phyloP scores from a whole-genome alignment of 2,888 invertebrate species.

The Acanthosepion esculentum region DNA sequence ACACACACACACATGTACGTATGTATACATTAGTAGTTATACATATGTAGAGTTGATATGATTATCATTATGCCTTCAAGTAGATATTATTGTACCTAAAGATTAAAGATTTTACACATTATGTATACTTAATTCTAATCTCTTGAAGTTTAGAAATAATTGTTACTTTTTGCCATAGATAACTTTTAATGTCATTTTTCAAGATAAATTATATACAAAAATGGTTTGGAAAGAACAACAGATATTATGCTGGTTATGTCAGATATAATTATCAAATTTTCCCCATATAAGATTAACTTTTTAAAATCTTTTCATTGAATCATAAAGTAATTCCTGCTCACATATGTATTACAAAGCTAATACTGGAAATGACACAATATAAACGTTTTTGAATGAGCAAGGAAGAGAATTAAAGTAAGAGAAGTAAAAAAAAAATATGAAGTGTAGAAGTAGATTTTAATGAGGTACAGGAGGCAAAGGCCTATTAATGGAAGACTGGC shows the following conservation, averaged over 20 bases:
- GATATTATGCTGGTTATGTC: not conserved
- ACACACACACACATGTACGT: too few relatives aligned
- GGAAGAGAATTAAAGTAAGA: not conserved
- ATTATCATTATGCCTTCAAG: not conserved
- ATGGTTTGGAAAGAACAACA: not conserved
- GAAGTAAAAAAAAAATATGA: not conserved
- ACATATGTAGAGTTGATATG: not conserved
- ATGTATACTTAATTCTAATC: not conserved
- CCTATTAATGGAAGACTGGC: not conserved
- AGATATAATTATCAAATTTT: not conserved
- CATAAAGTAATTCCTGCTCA: not conserved
- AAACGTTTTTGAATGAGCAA: not conserved
- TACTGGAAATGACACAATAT: not conserved
- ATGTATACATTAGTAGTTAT: not conserved
- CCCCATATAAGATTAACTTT: not conserved
- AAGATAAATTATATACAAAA: too few relatives aligned
- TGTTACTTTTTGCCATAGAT: not conserved
- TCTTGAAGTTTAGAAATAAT: not conserved
- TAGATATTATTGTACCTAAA: not conserved
- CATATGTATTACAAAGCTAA: too few relatives aligned
- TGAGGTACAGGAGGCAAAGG: not conserved
- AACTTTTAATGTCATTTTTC: not conserved
- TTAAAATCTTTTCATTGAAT: not conserved
- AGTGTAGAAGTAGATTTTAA: not conserved
- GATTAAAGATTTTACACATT: not conserved